Percentiles rank a stretch among this genome's conserved stretches.
These are phyloP conservation scores for Achroia grisella DNA, from an alignment of 1,140 invertebrate species.

Conservation along the genomic window DNA sequence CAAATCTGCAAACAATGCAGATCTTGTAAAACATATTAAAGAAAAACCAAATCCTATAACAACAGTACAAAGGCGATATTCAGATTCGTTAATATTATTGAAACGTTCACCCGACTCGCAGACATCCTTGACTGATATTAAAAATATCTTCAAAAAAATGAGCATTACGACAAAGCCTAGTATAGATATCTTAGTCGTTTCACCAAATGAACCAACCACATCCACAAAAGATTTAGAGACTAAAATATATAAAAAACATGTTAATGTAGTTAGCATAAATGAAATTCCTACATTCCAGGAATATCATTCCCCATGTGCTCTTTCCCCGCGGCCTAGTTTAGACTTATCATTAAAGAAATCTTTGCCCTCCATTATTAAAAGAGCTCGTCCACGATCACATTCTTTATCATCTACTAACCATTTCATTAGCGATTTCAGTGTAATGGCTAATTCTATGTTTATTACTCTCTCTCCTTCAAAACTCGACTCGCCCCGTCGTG, in stretches of 20 bases:
- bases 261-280: slow-evolving; percentile 37
- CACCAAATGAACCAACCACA: neutral
- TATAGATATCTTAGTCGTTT: slow-evolving; percentile 3
- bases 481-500: slow-evolving; percentile 55
- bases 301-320: slow-evolving; percentile 34
- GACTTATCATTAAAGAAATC: slow-evolving; percentile 37
- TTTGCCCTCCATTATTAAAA: slow-evolving; percentile 52
- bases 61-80: slow-evolving; percentile 25
- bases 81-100: slow-evolving; percentile 24
- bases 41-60: slow-evolving; percentile 11
- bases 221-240: neutral
- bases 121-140: slow-evolving; percentile 18
- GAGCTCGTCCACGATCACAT: slow-evolving; percentile 43
- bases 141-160: slow-evolving; percentile 31
- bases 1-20: neutral
- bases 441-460: slow-evolving; percentile 66
- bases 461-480: slow-evolving; percentile 64
- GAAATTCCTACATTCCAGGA: slow-evolving; percentile 45
- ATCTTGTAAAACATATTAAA: slow-evolving; percentile 1
- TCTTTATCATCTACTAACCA: slow-evolving; percentile 38
- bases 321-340: slow-evolving; percentile 31
- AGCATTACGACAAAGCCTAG: slow-evolving; percentile 10
- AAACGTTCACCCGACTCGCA: slow-evolving; percentile 14
- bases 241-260: slow-evolving; percentile 15
- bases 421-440: slow-evolving; percentile 51